Evolutionary conservation across 2,113 vertebrate genomes (phyloP).

Genomic region (Sander lucioperca): DNA sequence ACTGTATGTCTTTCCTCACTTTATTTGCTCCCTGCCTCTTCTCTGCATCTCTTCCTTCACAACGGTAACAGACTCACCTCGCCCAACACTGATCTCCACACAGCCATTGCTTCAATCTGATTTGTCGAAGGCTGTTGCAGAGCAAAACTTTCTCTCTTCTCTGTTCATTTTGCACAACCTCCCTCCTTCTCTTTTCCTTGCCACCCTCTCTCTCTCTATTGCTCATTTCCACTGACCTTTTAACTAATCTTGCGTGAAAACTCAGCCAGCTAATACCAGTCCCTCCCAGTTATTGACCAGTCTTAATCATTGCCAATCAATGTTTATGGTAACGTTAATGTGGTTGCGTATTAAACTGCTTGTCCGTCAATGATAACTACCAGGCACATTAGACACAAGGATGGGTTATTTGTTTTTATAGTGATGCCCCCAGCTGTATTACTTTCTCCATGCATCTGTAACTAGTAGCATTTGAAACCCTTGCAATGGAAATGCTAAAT

Average conservation of each 20-base stretch:
- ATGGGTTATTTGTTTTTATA: slow-evolving; percentile 6
- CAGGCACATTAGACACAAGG: slow-evolving; percentile 39
- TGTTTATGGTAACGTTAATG: slow-evolving; percentile 59
- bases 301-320: slow-evolving; percentile 69
- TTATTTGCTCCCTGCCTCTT: slow-evolving; percentile 1
- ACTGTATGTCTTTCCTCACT: not conserved
- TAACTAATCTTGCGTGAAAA: slow-evolving; percentile 71
- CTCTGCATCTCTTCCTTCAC: slow-evolving; percentile 5
- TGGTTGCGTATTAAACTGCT: slow-evolving; percentile 51
- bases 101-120: slow-evolving; percentile 50
- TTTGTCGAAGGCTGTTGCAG: slow-evolving; percentile 68
- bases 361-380: slow-evolving; percentile 53
- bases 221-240: slow-evolving; percentile 75
- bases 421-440: not conserved
- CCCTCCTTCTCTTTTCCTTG: not conserved
- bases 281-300: slow-evolving; percentile 61
- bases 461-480: not conserved
- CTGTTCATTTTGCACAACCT: slow-evolving; percentile 11
- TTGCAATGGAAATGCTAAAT: slow-evolving; percentile 1
- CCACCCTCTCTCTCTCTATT: not conserved
- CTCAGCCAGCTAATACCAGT: slow-evolving; percentile 41
- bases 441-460: not conserved
- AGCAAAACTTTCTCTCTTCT: slow-evolving; percentile 31
- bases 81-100: slow-evolving; percentile 30
- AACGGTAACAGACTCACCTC: slow-evolving; percentile 34